phyloP scores from a whole-genome alignment of 1,140 invertebrate genomes.

The Psilanteris sp. region DNA sequence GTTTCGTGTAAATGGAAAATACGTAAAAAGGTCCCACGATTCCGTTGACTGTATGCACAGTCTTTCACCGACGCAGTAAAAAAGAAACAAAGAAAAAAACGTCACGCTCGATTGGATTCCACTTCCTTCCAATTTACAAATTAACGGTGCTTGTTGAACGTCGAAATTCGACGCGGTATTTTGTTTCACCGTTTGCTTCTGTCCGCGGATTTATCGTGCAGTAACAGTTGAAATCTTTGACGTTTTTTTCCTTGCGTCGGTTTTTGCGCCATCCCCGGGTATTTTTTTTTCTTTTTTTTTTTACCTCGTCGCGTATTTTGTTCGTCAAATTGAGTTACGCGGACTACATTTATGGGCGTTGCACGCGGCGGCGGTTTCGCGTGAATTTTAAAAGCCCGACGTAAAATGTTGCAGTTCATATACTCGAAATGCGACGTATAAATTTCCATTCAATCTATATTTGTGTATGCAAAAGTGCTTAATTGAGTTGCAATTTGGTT shows the following conservation, averaged over 20 bases:
- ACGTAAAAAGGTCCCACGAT: conserved; percentile 25
- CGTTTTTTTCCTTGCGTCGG: conserved; percentile 4
- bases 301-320: too few relatives aligned
- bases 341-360: conserved; percentile 17
- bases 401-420: conserved; percentile 28
- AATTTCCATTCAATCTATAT: conserved; percentile 21
- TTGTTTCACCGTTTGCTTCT: conserved; percentile 37
- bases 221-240: conserved; percentile 29
- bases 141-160: conserved; percentile 47
- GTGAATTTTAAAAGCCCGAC: conserved; percentile 41
- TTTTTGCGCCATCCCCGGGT: conserved; percentile 4
- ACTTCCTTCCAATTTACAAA: conserved; percentile 58
- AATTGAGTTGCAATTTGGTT: conserved; percentile 43
- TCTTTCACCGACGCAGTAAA: conserved; percentile 13
- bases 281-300: conserved; percentile 1
- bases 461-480: conserved; percentile 42
- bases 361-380: conserved; percentile 3
- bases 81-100: conserved; percentile 13
- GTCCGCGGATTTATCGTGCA: conserved; percentile 10
- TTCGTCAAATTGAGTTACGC: conserved; percentile 43
- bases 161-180: conserved; percentile 34
- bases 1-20: conserved; percentile 34
- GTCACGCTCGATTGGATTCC: conserved; percentile 42
- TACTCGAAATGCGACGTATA: conserved; percentile 8
- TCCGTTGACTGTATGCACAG: conserved; percentile 23